These are phyloP conservation scores for Saxidomus purpurata DNA, from an alignment of 1,140 invertebrate species.

Conservation along the genomic window DNA sequence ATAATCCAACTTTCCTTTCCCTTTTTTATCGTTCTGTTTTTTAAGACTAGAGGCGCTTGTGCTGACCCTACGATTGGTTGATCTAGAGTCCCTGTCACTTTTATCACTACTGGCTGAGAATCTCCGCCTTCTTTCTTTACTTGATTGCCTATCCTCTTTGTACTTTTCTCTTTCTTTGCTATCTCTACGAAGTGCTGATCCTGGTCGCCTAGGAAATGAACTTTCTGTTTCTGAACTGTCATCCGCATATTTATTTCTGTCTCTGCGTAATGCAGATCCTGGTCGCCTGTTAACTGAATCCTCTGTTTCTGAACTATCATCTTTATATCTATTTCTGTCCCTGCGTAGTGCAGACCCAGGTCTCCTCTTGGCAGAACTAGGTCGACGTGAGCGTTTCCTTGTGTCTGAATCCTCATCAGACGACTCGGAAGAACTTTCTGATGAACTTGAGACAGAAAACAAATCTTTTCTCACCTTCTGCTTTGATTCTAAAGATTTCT, in stretches of 20 bases:
- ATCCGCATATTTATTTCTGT: background rate
- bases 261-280: slow-evolving; percentile 12
- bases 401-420: slow-evolving; percentile 17
- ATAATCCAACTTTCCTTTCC: slow-evolving; percentile 21
- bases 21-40: background rate
- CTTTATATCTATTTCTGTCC: background rate
- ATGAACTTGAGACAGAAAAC: slow-evolving; percentile 39
- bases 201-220: slow-evolving; percentile 14
- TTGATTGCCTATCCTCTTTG: background rate
- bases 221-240: slow-evolving; percentile 2
- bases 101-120: background rate
- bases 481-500: background rate
- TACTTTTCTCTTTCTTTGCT: background rate
- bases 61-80: background rate
- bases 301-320: background rate
- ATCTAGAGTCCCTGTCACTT: background rate
- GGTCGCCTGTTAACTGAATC: slow-evolving; percentile 10
- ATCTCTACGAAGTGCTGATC: slow-evolving; percentile 27
- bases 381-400: background rate
- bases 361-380: background rate
- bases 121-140: background rate
- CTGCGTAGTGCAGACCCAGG: slow-evolving; percentile 35
- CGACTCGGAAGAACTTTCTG: background rate
- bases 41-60: slow-evolving; percentile 59
- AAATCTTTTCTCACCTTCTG: slow-evolving; percentile 17